These are phyloP conservation scores for Myotis daubentonii DNA, from an alignment of 2,797 vertebrate genomes.

Conservation along the genomic window DNA sequence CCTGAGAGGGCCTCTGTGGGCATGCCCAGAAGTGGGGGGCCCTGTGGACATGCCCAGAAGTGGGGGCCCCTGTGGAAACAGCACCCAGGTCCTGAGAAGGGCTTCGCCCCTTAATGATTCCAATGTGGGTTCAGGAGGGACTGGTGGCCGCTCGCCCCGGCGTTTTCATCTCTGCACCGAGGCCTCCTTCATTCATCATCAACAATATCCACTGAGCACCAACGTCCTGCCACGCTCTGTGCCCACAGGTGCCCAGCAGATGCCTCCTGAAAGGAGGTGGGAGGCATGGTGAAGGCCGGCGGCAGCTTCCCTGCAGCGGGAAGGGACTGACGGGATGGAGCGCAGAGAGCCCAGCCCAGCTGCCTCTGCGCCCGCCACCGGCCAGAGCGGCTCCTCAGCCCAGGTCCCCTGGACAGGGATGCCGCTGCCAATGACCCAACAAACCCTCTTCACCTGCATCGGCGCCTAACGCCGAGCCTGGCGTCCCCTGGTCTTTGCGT, in stretches of 20 bases:
- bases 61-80: neutral
- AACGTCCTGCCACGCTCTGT: neutral
- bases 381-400: too few relatives aligned
- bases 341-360: neutral
- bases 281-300: neutral
- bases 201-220: neutral
- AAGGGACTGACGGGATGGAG: neutral
- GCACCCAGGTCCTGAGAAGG: neutral
- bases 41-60: neutral
- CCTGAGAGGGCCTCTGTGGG: neutral
- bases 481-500: neutral
- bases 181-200: neutral
- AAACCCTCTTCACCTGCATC: neutral
- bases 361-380: neutral
- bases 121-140: neutral
- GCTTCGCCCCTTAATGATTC: constrained; percentile 4
- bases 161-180: neutral
- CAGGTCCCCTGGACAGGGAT: neutral
- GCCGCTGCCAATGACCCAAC: neutral
- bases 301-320: neutral
- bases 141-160: neutral
- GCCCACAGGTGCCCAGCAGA: constrained; percentile 6
- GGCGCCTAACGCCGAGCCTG: too few relatives aligned
- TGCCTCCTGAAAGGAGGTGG: neutral
- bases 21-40: neutral